A percentile compares a stretch with the other conserved stretches of the same genome.
phyloP scores from a whole-genome alignment of 1,140 invertebrate genomes.

The Tetramorium parvispinum region DNA sequence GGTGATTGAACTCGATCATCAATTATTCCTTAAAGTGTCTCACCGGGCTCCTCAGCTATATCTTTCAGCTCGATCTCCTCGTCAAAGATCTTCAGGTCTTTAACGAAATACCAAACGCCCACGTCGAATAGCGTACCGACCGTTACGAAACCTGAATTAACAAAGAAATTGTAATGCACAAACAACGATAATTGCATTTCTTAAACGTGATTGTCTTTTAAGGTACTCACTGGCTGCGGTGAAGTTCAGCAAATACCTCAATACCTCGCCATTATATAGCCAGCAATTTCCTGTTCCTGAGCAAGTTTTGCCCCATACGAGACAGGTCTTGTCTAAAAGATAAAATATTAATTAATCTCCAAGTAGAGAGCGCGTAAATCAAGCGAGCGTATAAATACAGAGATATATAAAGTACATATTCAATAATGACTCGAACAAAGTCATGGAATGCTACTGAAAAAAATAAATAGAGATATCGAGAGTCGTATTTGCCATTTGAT shows the following conservation, averaged over 20 bases:
- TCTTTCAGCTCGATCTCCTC: constrained; percentile 87
- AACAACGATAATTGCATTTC: not conserved
- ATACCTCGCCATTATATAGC: constrained; percentile 89
- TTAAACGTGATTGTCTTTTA: not conserved
- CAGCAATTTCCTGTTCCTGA: constrained; percentile 91
- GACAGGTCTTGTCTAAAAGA: constrained; percentile 88
- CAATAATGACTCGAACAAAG: not conserved
- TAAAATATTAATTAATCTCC: constrained; percentile 26
- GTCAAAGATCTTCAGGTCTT: constrained; percentile 90
- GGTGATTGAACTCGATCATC: constrained; percentile 41
- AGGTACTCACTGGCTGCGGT: constrained; percentile 87
- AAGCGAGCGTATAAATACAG: not conserved
- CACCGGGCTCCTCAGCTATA: constrained; percentile 82
- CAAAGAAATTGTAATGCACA: not conserved
- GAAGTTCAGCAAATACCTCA: constrained; percentile 89
- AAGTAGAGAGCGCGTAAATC: not conserved
- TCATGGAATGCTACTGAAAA: not conserved
- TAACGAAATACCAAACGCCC: constrained; percentile 90
- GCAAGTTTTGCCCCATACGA: constrained; percentile 92
- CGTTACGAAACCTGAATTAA: constrained; percentile 86
- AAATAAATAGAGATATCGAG: not conserved
- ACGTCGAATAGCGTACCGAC: constrained; percentile 89
- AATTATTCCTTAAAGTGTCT: constrained; percentile 76
- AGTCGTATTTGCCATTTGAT: not conserved
- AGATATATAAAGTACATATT: not conserved